phyloP scores from a whole-genome alignment of 2,797 vertebrate species.

The Sternotherus odoratus region DNA sequence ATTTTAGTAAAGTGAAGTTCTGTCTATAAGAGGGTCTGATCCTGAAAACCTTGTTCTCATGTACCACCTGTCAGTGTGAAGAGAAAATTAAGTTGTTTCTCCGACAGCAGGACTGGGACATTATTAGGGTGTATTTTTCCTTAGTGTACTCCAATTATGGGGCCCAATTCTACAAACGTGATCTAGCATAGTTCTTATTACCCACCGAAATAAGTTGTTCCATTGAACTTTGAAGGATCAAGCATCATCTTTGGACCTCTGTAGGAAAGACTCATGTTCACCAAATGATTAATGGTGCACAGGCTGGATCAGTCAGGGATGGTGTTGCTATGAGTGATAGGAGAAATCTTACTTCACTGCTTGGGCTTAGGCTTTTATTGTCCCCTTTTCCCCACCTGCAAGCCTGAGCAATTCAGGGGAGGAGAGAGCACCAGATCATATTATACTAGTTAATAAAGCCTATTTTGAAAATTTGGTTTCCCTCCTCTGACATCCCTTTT shows the following conservation, averaged over 20 bases:
- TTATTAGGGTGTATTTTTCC: no score
- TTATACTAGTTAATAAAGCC: not conserved
- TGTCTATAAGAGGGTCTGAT: no score
- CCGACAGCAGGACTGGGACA: no score
- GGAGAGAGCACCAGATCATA: not conserved
- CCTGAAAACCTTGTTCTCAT: no score
- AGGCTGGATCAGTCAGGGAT: not conserved
- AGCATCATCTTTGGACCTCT: no score
- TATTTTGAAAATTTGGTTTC: not conserved
- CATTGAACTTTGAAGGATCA: no score
- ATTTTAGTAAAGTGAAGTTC: not conserved
- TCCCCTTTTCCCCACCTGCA: accelerated
- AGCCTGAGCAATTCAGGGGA: not conserved
- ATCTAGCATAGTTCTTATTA: no score
- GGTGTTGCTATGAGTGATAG: not conserved
- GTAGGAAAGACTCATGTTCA: not conserved
- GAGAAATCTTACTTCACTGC: not conserved
- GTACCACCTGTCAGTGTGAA: no score
- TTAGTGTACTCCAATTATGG: no score
- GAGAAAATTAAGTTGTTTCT: no score
- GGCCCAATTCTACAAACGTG: no score
- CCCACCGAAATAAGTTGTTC: no score
- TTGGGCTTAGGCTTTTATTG: not conserved
- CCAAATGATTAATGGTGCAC: not conserved
- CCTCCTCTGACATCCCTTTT: not conserved